phyloP scores from a whole-genome alignment of 1,140 invertebrate species.

The Drosophila orosa region DNA sequence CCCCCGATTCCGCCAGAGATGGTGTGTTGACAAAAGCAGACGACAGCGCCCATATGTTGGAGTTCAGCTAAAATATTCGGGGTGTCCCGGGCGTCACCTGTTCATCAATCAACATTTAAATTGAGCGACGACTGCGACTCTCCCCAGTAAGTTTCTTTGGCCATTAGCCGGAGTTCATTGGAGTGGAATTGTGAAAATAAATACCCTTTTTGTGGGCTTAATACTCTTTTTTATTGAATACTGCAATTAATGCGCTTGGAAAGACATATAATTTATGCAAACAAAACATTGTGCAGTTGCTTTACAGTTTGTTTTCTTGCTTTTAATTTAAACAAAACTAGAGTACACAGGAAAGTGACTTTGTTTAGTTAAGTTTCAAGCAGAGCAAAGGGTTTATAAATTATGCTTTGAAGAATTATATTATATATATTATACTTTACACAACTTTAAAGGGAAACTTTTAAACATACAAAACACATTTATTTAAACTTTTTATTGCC shows the following conservation, averaged over 20 bases:
- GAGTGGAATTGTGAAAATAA: neutral
- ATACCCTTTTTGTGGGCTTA: neutral
- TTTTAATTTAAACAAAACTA: neutral
- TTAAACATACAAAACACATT: neutral
- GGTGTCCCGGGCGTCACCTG: constrained; percentile 5
- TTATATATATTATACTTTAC: no score
- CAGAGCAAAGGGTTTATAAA: neutral
- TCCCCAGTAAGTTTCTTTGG: neutral
- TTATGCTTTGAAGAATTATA: no score
- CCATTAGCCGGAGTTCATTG: neutral
- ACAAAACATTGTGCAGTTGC: neutral
- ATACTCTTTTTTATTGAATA: neutral
- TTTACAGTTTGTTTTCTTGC: constrained; percentile 1
- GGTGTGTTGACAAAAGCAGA: constrained; percentile 13
- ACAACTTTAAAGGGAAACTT: no score
- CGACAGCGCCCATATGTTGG: constrained; percentile 33
- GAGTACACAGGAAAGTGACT: neutral
- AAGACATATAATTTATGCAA: constrained; percentile 3
- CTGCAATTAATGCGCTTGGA: neutral
- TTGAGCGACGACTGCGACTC: constrained; percentile 20
- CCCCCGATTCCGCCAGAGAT: neutral
- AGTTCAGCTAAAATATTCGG: constrained; percentile 7
- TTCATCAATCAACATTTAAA: constrained; percentile 69
- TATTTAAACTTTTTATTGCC: neutral
- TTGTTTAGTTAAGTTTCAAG: neutral